Evolutionary conservation across 2,888 invertebrate genomes (phyloP), one percentile per base, ranked within the genome.

Genomic region (Drosophila emarginata): DNA sequence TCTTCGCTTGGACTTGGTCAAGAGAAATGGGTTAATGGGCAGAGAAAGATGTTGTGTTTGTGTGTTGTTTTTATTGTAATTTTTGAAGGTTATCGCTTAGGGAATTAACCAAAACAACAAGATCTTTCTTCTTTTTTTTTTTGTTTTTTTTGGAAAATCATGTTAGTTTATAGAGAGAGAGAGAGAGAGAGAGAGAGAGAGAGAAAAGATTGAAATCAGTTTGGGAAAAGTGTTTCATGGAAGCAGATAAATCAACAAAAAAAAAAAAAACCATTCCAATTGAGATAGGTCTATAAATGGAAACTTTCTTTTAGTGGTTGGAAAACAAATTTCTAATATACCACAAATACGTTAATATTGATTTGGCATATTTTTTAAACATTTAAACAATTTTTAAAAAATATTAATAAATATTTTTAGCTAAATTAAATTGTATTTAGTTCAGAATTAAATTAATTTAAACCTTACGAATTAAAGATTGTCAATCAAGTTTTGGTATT

Each of bases 21-120:
- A 74, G 72, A 69, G 69, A 85, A 85, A 87, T 85, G 78, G 85
- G 87, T 87, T 85, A 85, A 76, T 85, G 66, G 80, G 67, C 72
- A 69, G 14, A 23, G 52, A 52, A 52, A 63, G 54, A 54, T 54
- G 32, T 54, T 18, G 36, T 15, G 18, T 32, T 18, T 54, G n/a
- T 45, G 18, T 45, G 2, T 45, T 45, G 45, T 45, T 52, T 52
- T 52, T 78, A 63, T 52, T 51, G 58, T 37, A 66, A 67, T 52
- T 58, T 59, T 67, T 21, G 21, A 61, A 57, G 65, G 56, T 61
- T 64, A 59, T 26, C 40, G 21, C 28, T 32, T 45, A 45, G 11
- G 21, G n/a, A 51, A 51, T 51, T 51, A 23, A 28, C 28, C 28
- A 28, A 28, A 28, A 28, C 45, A 45, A 21, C 45, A 45, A 45